Evolutionary conservation across 2,797 vertebrate genomes (phyloP), one percentile per base, ranked within the genome.

Genomic region (Bradypodion ventrale): DNA sequence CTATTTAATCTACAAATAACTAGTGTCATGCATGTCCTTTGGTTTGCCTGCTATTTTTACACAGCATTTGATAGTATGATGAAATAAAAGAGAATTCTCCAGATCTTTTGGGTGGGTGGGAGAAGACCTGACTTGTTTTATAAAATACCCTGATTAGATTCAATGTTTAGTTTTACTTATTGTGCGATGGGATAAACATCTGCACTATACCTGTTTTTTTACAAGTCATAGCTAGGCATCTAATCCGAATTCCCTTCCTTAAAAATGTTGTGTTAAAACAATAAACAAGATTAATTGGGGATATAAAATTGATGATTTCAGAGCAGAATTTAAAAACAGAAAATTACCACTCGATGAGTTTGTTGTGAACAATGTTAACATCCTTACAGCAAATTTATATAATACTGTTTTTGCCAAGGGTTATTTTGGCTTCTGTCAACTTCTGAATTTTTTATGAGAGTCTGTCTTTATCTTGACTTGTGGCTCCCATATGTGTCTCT

Each of bases 361-460:
- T 85, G 19, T 80, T 66, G 80, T 66, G 65, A 68, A 80, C 25
- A 7, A 59, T n/a, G 80, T 66, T 66, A 75, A 85, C 59, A 42
- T 44, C 21, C 13, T 44, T 29, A 35, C 56, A 15, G 19, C 35
- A 80, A 75, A 29, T 75, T 80, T 80, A 46, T 56, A 68, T 75
- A 80, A 80, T 59, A 60, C 59, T 75, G 52, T 63, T 66, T n/a
- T 75, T 40, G 70, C 44, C 46, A 35, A 65, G 40, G 62, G 46
- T 78, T 63, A n/a, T 74, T 85, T 65, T 66, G 25, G 63, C 32
- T 60, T 19, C 21, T 25, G 68, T 37, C 76, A 87, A 3, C 10
- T 87, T 21, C 62, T 80, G 42, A 74, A 75, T 87, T 82, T 73
- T 88, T 87, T 79, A 49, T 75, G 63, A 80, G 21, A 21, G 72